Percentiles rank a stretch among this genome's conserved stretches.
These are phyloP conservation scores for Drosophila santomea DNA, from an alignment of 1,140 invertebrate species.

Conservation along the genomic window DNA sequence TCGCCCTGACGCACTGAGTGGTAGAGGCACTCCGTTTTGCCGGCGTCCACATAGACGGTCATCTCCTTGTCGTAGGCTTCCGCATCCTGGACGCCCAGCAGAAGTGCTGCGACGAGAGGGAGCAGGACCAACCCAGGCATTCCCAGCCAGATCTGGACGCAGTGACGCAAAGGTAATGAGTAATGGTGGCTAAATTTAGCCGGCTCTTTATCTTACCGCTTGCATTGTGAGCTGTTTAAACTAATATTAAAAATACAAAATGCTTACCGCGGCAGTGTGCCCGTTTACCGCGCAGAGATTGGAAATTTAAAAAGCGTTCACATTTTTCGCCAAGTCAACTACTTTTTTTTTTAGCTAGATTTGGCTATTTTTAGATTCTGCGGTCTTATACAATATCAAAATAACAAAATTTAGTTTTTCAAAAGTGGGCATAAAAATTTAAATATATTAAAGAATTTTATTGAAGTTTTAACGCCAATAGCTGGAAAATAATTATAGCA, in stretches of 20 bases:
- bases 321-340: background rate
- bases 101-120: background rate
- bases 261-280: background rate
- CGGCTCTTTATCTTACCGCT: slow-evolving; percentile 11
- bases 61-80: slow-evolving; percentile 87
- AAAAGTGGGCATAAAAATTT: background rate
- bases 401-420: too few species aligned
- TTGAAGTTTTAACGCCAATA: too few species aligned
- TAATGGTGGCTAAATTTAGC: slow-evolving; percentile 4
- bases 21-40: slow-evolving; percentile 89
- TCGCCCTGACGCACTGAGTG: slow-evolving; percentile 87
- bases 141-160: background rate
- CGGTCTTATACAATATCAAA: background rate
- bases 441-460: background rate
- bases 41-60: slow-evolving; percentile 89
- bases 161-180: slow-evolving; percentile 7
- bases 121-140: background rate
- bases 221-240: slow-evolving; percentile 7
- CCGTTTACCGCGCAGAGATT: background rate
- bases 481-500: too few species aligned
- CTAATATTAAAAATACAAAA: slow-evolving; percentile 6
- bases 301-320: background rate
- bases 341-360: background rate
- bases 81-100: slow-evolving; percentile 5
- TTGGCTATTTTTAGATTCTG: background rate